Percentiles rank a stretch among this genome's conserved stretches.
phyloP scores from a whole-genome alignment of 1,140 invertebrate species.

The Aphidius ervi region DNA sequence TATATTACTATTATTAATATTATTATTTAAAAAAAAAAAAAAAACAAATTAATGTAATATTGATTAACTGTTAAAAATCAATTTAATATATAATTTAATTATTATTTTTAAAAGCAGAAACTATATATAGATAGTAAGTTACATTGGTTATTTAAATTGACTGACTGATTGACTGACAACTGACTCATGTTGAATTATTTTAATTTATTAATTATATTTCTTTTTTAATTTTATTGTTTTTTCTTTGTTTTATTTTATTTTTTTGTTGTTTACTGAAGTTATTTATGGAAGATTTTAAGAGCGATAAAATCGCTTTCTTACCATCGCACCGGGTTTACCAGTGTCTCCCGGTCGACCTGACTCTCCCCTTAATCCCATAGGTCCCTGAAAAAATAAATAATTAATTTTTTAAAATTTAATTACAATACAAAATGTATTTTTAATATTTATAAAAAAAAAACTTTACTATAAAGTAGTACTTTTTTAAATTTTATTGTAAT shows the following conservation, averaged over 20 bases:
- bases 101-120: too few relatives aligned
- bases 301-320: constrained; percentile 59
- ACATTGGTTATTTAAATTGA: too few relatives aligned
- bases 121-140: too few relatives aligned
- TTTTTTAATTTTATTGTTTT: background rate
- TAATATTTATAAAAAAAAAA: background rate
- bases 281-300: constrained; percentile 40
- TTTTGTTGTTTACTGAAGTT: background rate
- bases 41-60: background rate
- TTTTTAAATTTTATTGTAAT: too few relatives aligned
- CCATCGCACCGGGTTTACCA: constrained; percentile 73
- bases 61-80: too few relatives aligned
- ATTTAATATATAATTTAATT: too few relatives aligned
- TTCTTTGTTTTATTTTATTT: background rate
- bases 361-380: constrained; percentile 83
- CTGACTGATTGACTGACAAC: constrained; percentile 27
- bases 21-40: too few relatives aligned
- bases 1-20: too few relatives aligned
- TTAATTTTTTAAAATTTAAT: background rate
- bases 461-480: too few relatives aligned
- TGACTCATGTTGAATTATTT: constrained; percentile 41
- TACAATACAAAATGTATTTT: background rate
- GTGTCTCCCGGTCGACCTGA: constrained; percentile 67
- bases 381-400: constrained; percentile 62
- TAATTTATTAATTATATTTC: constrained; percentile 29